Evolutionary conservation across 2,113 vertebrate species (phyloP), one percentile per base, ranked within the genome.

Genomic region (Xenopus borealis): DNA sequence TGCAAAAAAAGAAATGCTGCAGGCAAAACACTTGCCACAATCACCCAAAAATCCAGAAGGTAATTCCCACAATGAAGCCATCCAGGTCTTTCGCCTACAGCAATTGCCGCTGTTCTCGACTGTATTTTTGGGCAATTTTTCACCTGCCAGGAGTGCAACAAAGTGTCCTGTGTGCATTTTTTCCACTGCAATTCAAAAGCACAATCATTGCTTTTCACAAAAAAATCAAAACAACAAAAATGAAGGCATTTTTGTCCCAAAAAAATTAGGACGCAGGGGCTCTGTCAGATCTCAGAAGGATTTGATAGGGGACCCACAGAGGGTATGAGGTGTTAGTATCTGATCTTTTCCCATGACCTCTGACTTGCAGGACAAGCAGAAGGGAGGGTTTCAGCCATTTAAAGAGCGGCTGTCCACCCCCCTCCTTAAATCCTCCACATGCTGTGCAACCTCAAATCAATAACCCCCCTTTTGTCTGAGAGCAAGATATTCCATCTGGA

Each of bases 281-380:
- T 55, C 62, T 57, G 71, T 47, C 19, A 52, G 30, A 66, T 19
- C n/a, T 16, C 14, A 20, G 40, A 30, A 4, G 44, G 62, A 30
- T 63, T 18, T 62, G 45, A 69, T 69, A 45, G 57, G 57, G 12
- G 40, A 53, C 46, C 73, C 44, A 30, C 65, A 75, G 73, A 40
- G 45, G 12, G 46, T 75, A 46, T 62, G 66, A 75, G 58, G 73
- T 69, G 73, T 75, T 75, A 75, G 66, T 75, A 75, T 75, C 57
- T 75, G 73, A 75, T 75, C 73, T 47, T 75, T 75, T 75, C 73
- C 73, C 73, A 75, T 75, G 73, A 75, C 73, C 73, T 75, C 66
- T 75, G 73, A 75, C 73, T 69, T 53, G n/a, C 23, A 55, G 66
- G 66, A 75, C 73, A 75, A 75, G 73, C 53, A 75, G 46, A 75